A percentile compares a stretch with the other conserved stretches of the same genome.
Evolutionary conservation across 2,113 vertebrate species (phyloP).

Genomic region (Ceyx cyanopectus): DNA sequence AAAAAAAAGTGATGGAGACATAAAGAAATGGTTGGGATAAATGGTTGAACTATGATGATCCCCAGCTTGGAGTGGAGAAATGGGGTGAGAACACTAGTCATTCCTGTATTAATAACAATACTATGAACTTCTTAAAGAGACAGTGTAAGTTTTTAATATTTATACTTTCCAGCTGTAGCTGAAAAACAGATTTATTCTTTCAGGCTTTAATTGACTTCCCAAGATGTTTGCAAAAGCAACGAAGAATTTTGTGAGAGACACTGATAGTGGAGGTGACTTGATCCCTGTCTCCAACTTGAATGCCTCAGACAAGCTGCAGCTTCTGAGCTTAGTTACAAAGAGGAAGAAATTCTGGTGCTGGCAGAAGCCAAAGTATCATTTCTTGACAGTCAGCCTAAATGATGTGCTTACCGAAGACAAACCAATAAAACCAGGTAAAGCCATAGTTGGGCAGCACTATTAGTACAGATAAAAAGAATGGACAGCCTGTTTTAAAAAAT

Average conservation of each 20-base stretch:
- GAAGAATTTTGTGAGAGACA: slow-evolving; percentile 88
- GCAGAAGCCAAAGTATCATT: slow-evolving; percentile 89
- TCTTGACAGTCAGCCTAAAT: slow-evolving; percentile 84
- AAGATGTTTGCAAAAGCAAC: slow-evolving; percentile 94
- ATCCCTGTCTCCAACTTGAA: slow-evolving; percentile 87
- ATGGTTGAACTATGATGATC: neutral
- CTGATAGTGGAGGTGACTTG: slow-evolving; percentile 84
- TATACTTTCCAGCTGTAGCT: neutral
- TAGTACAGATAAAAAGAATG: neutral
- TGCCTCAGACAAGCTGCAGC: slow-evolving; percentile 82
- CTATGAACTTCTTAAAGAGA: neutral
- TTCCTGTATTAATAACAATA: neutral
- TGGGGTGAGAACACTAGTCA: neutral
- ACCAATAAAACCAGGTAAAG: slow-evolving; percentile 85
- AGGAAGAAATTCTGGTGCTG: slow-evolving; percentile 87
- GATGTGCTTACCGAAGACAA: slow-evolving; percentile 84
- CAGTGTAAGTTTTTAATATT: neutral
- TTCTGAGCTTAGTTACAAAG: slow-evolving; percentile 88
- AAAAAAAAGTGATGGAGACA: too few relatives aligned
- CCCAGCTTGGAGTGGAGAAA: neutral
- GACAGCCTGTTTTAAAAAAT: neutral
- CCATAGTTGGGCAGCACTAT: fast-evolving
- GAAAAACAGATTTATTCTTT: neutral
- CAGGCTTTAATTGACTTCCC: slow-evolving; percentile 27
- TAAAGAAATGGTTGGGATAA: neutral